Conservation (phyloP, 2,888 invertebrate species). For the Volucella inflata region DNA sequence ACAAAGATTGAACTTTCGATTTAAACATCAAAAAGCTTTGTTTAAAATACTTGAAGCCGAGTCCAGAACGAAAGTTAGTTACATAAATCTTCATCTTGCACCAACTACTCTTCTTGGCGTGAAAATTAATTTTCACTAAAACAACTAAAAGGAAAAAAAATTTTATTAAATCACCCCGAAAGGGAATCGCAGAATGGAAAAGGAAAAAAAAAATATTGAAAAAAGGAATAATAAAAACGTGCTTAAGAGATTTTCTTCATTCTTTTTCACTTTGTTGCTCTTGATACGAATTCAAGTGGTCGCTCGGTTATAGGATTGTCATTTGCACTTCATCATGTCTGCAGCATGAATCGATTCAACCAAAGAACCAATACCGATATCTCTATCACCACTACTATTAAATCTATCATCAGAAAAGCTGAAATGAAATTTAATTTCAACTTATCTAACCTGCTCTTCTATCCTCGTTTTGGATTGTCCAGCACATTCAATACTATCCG, state of each 20-base stretch:
- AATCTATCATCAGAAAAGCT: neutral
- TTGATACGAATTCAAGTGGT: constrained; percentile 41
- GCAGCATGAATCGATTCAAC: neutral
- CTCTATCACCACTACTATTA: no score
- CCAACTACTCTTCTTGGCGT: no score
- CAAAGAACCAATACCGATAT: no score
- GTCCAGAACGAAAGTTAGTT: no score
- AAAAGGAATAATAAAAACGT: neutral
- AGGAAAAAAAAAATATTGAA: neutral
- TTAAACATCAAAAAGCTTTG: no score
- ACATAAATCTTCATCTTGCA: no score
- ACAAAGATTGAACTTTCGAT: no score
- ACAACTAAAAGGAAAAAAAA: no score
- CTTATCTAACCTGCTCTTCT: constrained; percentile 13
- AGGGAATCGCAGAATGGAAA: neutral
- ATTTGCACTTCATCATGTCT: constrained; percentile 47
- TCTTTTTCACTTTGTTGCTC: neutral
- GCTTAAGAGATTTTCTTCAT: neutral
- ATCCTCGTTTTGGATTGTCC: neutral
- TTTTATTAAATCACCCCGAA: no score
- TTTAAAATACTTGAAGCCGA: no score
- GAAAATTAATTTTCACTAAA: no score
- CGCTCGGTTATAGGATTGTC: constrained; percentile 37
- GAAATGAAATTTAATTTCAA: constrained; percentile 39
- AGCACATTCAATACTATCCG: neutral